Evolutionary conservation across 2,888 invertebrate genomes (phyloP).

Genomic region (Platynereis dumerilii): DNA sequence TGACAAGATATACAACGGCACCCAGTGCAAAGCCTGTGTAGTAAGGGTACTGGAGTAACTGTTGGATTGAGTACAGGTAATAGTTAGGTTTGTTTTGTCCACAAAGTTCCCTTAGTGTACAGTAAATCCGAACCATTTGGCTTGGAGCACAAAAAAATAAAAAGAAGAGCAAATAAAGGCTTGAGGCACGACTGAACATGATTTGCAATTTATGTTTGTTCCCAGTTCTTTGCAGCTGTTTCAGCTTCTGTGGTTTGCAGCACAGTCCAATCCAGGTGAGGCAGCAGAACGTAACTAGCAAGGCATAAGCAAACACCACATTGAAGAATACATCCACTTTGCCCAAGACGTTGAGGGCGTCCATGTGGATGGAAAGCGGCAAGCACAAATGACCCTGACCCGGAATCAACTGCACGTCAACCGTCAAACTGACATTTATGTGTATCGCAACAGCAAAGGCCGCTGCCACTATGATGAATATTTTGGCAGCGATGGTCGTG

Average conservation of each 20-base stretch:
- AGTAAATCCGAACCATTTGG: conserved; percentile 3
- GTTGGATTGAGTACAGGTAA: background rate
- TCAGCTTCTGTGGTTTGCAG: too few species aligned
- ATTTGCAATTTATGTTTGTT: background rate
- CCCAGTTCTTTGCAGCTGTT: too few species aligned
- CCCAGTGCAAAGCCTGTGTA: background rate
- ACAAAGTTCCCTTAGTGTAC: background rate
- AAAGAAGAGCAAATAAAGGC: background rate
- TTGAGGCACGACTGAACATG: background rate
- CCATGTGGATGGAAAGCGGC: background rate
- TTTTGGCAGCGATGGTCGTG: conserved; percentile 4
- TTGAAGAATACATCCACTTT: conserved; percentile 7
- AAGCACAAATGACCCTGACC: background rate
- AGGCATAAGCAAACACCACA: background rate
- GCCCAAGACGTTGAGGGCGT: background rate
- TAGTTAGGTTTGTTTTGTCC: background rate
- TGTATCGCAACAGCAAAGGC: background rate
- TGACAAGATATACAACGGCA: background rate
- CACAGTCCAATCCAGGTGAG: background rate
- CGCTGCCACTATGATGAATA: background rate
- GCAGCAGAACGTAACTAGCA: background rate
- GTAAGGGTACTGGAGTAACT: background rate
- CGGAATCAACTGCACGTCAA: background rate
- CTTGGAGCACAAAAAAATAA: conserved; percentile 1
- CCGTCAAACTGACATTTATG: conserved; percentile 4